phyloP scores from a whole-genome alignment of 2,113 vertebrate genomes.

The Phalacrocorax carbo region DNA sequence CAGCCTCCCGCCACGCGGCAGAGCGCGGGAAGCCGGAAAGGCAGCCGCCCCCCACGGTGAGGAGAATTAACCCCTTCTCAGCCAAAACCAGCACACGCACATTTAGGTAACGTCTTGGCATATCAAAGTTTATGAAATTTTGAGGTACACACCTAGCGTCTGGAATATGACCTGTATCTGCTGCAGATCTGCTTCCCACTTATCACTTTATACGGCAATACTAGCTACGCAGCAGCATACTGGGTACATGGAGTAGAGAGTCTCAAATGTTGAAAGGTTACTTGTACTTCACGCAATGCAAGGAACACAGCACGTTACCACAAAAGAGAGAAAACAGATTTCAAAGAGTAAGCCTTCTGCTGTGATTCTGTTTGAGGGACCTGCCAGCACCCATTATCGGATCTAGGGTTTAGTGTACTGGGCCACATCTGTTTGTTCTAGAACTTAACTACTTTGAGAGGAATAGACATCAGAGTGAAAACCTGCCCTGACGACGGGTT shows the following conservation, averaged over 20 bases:
- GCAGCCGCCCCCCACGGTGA: too few relatives aligned
- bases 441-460: background rate
- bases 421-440: background rate
- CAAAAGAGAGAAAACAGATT: background rate
- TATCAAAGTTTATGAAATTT: background rate
- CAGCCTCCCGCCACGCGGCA: too few relatives aligned
- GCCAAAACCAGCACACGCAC: too few relatives aligned
- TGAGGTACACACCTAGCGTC: background rate
- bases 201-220: background rate
- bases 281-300: background rate
- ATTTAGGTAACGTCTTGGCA: background rate
- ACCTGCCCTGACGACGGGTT: accelerated
- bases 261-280: background rate
- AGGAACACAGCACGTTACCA: background rate
- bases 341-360: background rate
- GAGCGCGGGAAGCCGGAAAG: too few relatives aligned
- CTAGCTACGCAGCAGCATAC: background rate
- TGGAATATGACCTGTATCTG: background rate
- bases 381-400: background rate
- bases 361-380: background rate
- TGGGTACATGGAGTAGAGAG: background rate
- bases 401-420: background rate
- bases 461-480: background rate
- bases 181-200: background rate
- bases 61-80: too few relatives aligned